Percentiles rank a stretch among this genome's conserved stretches.
Conservation (phyloP, 2,113 vertebrate species). For the Caranx ignobilis region DNA sequence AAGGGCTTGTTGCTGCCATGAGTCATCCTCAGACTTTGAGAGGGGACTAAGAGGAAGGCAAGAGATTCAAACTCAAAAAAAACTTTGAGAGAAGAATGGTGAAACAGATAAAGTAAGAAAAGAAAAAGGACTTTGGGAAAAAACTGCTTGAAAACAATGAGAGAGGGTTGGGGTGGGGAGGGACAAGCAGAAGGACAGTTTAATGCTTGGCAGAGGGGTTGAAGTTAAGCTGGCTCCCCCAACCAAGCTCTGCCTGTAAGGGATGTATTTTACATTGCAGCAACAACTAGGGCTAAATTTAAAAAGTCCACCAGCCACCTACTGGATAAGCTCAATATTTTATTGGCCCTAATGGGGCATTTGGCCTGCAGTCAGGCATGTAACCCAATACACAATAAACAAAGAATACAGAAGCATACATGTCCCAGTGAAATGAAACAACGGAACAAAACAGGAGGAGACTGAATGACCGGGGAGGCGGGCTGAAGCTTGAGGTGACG, state of each 20-base stretch:
- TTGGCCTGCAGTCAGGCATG: slow-evolving; percentile 68
- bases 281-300: slow-evolving; percentile 44
- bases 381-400: slow-evolving; percentile 69
- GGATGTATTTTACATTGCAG: slow-evolving; percentile 45
- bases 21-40: slow-evolving; percentile 46
- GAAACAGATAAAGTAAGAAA: slow-evolving; percentile 8
- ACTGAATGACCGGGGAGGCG: slow-evolving; percentile 34
- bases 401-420: slow-evolving; percentile 52
- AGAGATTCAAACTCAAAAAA: neutral
- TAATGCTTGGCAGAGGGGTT: slow-evolving; percentile 35
- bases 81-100: neutral
- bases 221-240: slow-evolving; percentile 34
- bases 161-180: neutral
- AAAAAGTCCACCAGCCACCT: slow-evolving; percentile 54
- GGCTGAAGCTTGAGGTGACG: slow-evolving; percentile 43
- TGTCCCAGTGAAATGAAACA: slow-evolving; percentile 44
- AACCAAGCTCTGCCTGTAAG: slow-evolving; percentile 49
- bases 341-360: slow-evolving; percentile 70
- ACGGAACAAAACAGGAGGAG: slow-evolving; percentile 12
- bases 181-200: slow-evolving; percentile 26
- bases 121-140: neutral
- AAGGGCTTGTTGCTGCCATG: slow-evolving; percentile 34
- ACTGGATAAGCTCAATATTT: slow-evolving; percentile 67
- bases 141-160: slow-evolving; percentile 13
- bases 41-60: slow-evolving; percentile 18